Conservation (phyloP, 2,888 invertebrate genomes). For the Plutella xylostella region DNA sequence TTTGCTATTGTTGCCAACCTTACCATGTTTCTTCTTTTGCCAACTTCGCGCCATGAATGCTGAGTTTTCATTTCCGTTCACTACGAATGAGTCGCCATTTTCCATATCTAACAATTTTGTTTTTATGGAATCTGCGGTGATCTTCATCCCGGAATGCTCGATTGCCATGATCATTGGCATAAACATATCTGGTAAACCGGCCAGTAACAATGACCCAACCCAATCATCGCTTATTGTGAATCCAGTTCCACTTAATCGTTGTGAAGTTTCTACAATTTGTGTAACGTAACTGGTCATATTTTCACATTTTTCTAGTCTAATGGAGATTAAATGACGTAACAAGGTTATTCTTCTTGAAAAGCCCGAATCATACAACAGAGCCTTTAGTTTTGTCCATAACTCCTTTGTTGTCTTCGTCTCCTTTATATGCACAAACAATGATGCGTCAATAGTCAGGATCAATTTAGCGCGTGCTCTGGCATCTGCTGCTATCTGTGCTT, state of each 20-base stretch:
- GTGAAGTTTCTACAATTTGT: conserved; percentile 14
- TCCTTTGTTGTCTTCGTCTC: conserved; percentile 15
- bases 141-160: too few species aligned
- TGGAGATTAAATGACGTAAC: conserved; percentile 10
- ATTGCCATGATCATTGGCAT: too few species aligned
- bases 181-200: conserved; percentile 1
- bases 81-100: not conserved
- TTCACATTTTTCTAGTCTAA: conserved; percentile 12
- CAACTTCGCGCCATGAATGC: conserved; percentile 4
- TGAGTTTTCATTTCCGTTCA: not conserved
- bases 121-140: conserved; percentile 24
- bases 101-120: conserved; percentile 23
- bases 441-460: conserved; percentile 20
- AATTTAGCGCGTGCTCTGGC: conserved; percentile 22
- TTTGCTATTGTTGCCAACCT: not conserved
- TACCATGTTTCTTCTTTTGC: not conserved
- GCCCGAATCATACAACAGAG: conserved; percentile 17
- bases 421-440: conserved; percentile 22
- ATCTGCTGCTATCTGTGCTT: conserved; percentile 9
- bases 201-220: conserved; percentile 14
- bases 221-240: conserved; percentile 17
- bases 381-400: conserved; percentile 20
- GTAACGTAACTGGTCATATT: conserved; percentile 15
- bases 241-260: conserved; percentile 14
- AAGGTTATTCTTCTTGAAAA: conserved; percentile 10